Evolutionary conservation across 2,888 invertebrate genomes (phyloP), one percentile per base, ranked within the genome.

Genomic region (Luperina testacea): DNA sequence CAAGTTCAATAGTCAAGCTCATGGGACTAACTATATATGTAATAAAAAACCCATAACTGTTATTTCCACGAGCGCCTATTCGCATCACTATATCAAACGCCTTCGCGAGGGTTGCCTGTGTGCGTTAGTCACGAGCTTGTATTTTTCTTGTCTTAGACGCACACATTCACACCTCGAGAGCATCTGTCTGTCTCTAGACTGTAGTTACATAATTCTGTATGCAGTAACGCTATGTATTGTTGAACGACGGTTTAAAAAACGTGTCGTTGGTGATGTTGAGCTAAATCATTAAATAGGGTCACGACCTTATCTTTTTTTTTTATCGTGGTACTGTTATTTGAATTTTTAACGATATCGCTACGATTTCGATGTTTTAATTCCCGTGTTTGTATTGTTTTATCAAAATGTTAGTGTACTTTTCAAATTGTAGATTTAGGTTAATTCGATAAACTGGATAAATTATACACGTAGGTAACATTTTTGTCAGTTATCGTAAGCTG

Each of bases 101-200:
- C 84, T 89, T 87, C 86, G 87, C 75, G 69, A 61, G 57, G 61
- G 48, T 0, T 51, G 81, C 45, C 42, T 87, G 91, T 93, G 91
- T 91, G 92, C 72, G 92, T 88, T 79, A 91, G 91, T 93, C 93
- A 93, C 92, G 92, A 91, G 86, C 87, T 84, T 84, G 82, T 90
- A 84, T 90, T 89, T 90, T 90, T 87, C 84, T 81, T 80, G 88
- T 88, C 83, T 89, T 87, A 88, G 82, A 89, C 88, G 83, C 90
- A 92, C 91, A 90, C 90, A 89, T 65, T 15, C 69, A 69, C 27
- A 65, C 32, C 27, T 20, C 11, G 20, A 73, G 80, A 84, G 80
- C 82, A 89, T 87, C 80, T 87, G 76, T 78, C 59, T 57, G 27
- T 63, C 24, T 82, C 24, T 67, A 77, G 32, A 51, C 67, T 61